A percentile compares a stretch with the other conserved stretches of the same genome.
phyloP scores from a whole-genome alignment of 2,797 vertebrate species.

The Diglossa cyanea region DNA sequence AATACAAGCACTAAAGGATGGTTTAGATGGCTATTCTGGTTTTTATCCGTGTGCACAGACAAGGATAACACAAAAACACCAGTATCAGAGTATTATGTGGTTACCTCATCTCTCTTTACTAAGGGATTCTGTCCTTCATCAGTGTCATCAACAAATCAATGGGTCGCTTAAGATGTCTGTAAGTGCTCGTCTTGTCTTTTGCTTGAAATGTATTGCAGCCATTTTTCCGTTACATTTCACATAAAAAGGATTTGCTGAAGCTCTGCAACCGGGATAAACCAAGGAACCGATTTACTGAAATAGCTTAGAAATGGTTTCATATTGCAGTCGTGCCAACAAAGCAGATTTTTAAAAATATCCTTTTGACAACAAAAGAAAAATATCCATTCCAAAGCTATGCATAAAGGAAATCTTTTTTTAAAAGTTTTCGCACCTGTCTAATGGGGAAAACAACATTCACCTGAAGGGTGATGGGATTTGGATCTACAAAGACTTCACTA shows the following conservation, averaged over 20 bases:
- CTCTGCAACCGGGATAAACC: conserved; percentile 45
- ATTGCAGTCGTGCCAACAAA: conserved; percentile 45
- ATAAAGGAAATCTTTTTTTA: not conserved
- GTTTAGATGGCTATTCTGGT: conserved; percentile 31
- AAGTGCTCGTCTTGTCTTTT: conserved; percentile 43
- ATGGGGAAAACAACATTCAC: not conserved
- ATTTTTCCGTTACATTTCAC: conserved; percentile 49
- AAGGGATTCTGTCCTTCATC: conserved; percentile 54
- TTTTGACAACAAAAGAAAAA: conserved; percentile 35
- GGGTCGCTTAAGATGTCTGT: conserved; percentile 17
- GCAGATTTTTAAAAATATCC: conserved; percentile 54
- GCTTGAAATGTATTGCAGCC: conserved; percentile 25
- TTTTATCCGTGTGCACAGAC: conserved; percentile 69
- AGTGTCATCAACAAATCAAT: conserved; percentile 67
- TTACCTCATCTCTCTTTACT: conserved; percentile 58
- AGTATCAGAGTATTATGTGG: conserved; percentile 46
- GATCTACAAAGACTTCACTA: not conserved
- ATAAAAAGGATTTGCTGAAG: conserved; percentile 59
- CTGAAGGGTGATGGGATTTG: not conserved
- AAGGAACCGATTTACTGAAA: conserved; percentile 44
- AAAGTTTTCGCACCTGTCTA: not conserved
- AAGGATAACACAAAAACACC: conserved; percentile 55
- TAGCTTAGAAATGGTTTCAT: conserved; percentile 58
- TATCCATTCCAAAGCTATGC: not conserved
- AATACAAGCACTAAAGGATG: conserved; percentile 49